Evolutionary conservation across 2,113 vertebrate genomes (phyloP).

Genomic region (Hiodon tergisus): DNA sequence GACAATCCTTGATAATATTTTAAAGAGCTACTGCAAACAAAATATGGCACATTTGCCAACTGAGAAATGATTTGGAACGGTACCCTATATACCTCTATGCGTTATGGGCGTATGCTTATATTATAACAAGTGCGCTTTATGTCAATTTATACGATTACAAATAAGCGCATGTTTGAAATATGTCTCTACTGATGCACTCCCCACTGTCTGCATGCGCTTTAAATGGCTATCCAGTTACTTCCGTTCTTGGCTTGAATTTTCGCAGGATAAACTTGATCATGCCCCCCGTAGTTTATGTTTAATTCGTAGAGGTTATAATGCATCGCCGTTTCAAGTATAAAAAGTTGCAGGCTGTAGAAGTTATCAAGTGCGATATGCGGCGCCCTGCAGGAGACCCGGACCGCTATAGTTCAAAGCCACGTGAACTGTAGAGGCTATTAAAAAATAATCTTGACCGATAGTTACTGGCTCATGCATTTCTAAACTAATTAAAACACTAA

Average conservation of each 20-base stretch:
- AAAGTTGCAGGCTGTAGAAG: conserved; percentile 91
- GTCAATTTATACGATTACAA: not conserved
- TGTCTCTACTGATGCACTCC: not conserved
- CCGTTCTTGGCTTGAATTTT: conserved; percentile 11
- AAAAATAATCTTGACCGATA: conserved; percentile 89
- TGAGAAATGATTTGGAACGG: too few relatives aligned
- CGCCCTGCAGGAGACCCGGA: conserved; percentile 90
- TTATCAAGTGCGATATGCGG: conserved; percentile 99
- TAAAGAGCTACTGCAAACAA: not conserved
- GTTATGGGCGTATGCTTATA: not conserved
- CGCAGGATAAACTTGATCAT: not conserved
- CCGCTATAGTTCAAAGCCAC: conserved; percentile 97
- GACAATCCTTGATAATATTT: not conserved
- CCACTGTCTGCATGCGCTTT: not conserved
- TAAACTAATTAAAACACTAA: conserved; percentile 70
- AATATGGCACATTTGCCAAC: not conserved
- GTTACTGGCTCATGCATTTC: conserved; percentile 79
- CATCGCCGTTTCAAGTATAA: conserved; percentile 63
- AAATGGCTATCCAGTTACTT: not conserved
- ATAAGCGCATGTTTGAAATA: not conserved
- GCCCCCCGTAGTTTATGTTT: conserved; percentile 36
- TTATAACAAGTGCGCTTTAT: not conserved
- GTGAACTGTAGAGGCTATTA: conserved; percentile 92
- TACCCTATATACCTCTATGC: too few relatives aligned
- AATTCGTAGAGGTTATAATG: conserved; percentile 62